Percentiles rank a stretch among this genome's conserved stretches.
phyloP scores from a whole-genome alignment of 1,140 invertebrate genomes.

The Nylanderia fulva region DNA sequence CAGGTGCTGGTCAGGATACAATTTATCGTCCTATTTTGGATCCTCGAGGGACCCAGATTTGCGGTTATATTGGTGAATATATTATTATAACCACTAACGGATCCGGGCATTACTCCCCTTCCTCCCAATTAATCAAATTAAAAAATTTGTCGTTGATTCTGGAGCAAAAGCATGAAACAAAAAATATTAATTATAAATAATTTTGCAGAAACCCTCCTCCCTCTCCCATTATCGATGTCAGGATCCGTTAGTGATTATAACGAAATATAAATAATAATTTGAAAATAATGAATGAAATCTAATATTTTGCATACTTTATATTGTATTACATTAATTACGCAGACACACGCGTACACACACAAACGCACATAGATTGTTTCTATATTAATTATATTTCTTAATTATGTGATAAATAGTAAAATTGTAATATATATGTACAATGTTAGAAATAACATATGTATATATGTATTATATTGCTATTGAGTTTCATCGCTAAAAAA shows the following conservation, averaged over 20 bases:
- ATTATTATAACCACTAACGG: too few species aligned
- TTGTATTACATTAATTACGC: not conserved
- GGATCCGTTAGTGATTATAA: too few species aligned
- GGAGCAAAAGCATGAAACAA: too few species aligned
- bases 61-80: slow-evolving; percentile 90
- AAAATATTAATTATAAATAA: too few species aligned
- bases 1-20: slow-evolving; percentile 95
- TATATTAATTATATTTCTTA: not conserved
- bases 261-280: not conserved
- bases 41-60: slow-evolving; percentile 93
- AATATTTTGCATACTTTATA: not conserved
- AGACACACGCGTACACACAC: too few species aligned
- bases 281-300: not conserved
- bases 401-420: not conserved
- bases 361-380: not conserved
- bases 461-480: not conserved
- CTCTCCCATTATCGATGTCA: too few species aligned
- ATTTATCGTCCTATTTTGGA: slow-evolving; percentile 93
- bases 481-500: not conserved
- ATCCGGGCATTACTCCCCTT: too few species aligned
- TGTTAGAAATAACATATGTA: not conserved
- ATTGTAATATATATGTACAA: not conserved
- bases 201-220: too few species aligned
- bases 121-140: too few species aligned
- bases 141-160: too few species aligned